Base-by-base conservation (phyloP, 2,797 vertebrate species). In the Trematomus bernacchii region DNA sequence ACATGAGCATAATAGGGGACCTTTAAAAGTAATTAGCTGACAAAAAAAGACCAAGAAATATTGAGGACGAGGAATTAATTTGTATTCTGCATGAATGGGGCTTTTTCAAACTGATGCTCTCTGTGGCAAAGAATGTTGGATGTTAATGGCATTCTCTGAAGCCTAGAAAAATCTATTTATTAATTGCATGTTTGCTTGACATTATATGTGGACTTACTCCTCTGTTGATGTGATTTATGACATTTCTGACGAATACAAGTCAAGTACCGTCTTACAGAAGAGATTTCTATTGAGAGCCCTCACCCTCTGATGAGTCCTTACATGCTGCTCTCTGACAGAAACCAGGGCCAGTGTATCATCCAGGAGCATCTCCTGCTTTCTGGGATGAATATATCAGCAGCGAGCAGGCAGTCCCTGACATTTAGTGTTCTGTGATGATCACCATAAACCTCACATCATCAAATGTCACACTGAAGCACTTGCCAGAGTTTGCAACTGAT, bases 401-500 rank as follows among this genome's bases (percentile, higher is more conserved):
- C 64, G 86, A 86, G 77, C 83, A 89, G 87, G 86, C 72, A 58
- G 73, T 70, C 78, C 65, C 78, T 89, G 87, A 87, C 86, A 87
- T 88, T 90, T 87, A 88, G 74, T 84, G 79, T 89, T 90, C 84
- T 85, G 86, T 64, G 57, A 85, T 89, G 76, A 91, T 88, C 83
- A 80, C 82, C 83, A 74, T 76, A 77, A 87, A 88, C 85, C 77
- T 78, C 76, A 88, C 86, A 89, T 81, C 85, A 84, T 73, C 82
- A 83, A 86, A 89, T 86, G 85, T 80, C 86, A 85, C 63, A 69
- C 71, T 76, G 42, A 68, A 82, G 83, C 21, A 47, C 70, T 72
- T 53, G 76, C 70, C 75, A 64, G 74, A 84, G 85, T 85, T 78
- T 83, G 74, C 50, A 59, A 71, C 58, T 60, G 82, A 82, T 85